Evolutionary conservation across 2,113 vertebrate species (phyloP).

Genomic region (Hylia prasina): DNA sequence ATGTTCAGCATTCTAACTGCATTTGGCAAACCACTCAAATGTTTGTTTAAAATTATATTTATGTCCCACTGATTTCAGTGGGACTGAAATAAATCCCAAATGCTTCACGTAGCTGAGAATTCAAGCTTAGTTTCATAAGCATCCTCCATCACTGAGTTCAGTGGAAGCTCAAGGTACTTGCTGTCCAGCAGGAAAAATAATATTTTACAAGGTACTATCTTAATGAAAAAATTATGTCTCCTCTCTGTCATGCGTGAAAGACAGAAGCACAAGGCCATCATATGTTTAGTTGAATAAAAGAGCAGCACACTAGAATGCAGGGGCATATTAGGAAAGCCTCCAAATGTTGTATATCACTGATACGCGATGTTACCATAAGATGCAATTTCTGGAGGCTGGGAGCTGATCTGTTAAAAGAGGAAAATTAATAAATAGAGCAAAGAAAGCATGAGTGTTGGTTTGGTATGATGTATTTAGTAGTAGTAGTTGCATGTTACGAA

Average conservation of each 20-base stretch:
- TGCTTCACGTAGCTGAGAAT: background rate
- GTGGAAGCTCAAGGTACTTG: background rate
- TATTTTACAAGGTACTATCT: background rate
- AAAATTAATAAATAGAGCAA: background rate
- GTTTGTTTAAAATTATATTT: conserved; percentile 2
- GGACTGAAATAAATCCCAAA: background rate
- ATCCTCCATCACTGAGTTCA: background rate
- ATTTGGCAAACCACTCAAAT: background rate
- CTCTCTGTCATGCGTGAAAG: background rate
- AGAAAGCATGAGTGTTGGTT: background rate
- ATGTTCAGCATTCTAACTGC: background rate
- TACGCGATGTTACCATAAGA: background rate
- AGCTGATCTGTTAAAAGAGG: background rate
- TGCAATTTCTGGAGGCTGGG: background rate
- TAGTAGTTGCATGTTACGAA: rapidly evolving
- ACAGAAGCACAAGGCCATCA: background rate
- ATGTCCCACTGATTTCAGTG: background rate
- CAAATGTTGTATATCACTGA: background rate
- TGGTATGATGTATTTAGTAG: background rate
- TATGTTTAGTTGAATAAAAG: background rate
- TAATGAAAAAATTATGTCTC: background rate
- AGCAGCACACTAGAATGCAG: background rate
- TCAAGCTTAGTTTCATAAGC: background rate
- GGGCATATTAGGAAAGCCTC: background rate
- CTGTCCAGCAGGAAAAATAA: background rate